Conservation (phyloP, 2,113 vertebrate genomes). For the Labeo rohita region DNA sequence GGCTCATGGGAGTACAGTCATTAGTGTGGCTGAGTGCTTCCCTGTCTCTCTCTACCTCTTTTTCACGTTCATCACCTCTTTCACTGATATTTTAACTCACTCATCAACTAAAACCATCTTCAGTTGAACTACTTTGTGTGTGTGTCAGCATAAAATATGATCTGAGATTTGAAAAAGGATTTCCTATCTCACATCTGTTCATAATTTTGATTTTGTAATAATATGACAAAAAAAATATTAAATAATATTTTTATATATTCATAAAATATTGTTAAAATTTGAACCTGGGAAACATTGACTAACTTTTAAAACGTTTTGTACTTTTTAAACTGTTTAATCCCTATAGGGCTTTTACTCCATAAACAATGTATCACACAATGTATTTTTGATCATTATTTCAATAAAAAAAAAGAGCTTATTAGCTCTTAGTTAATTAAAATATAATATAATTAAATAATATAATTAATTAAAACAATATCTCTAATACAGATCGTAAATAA, state of each 20-base stretch:
- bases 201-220: not conserved
- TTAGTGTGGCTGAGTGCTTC: conserved; percentile 78
- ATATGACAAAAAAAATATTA: not conserved
- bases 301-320: too few species aligned
- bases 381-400: not conserved
- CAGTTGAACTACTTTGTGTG: conserved; percentile 12
- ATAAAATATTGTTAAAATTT: not conserved
- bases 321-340: not conserved
- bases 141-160: not conserved
- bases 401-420: not conserved
- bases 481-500: not conserved
- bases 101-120: conserved; percentile 23
- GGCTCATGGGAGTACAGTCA: conserved; percentile 86
- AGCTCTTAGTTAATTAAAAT: not conserved
- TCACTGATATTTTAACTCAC: conserved; percentile 33
- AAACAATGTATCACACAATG: not conserved
- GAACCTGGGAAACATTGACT: not conserved
- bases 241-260: not conserved
- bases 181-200: not conserved
- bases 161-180: not conserved
- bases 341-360: not conserved
- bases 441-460: too few species aligned
- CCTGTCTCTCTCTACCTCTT: conserved; percentile 61
- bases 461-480: not conserved
- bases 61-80: not conserved